Evolutionary conservation across 2,797 vertebrate genomes (phyloP).

Genomic region (Microcaecilia unicolor): DNA sequence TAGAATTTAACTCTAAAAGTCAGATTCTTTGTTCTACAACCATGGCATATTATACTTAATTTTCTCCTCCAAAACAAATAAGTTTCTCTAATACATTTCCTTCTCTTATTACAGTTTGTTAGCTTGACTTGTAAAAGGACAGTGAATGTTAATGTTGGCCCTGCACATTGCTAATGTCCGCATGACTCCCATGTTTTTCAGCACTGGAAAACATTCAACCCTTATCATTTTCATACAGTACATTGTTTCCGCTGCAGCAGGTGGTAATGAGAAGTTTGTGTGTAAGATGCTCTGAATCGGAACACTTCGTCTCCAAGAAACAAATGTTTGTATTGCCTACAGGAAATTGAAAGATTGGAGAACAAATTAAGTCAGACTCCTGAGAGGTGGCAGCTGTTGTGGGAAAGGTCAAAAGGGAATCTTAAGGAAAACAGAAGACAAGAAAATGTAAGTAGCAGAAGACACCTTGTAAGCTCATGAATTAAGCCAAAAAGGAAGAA

Average conservation of each 20-base stretch:
- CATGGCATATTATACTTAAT: too few relatives aligned
- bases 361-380: slow-evolving; percentile 73
- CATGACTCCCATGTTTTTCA: slow-evolving; percentile 10
- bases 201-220: slow-evolving; percentile 18
- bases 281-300: background rate
- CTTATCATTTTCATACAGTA: slow-evolving; percentile 10
- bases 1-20: slow-evolving; percentile 16
- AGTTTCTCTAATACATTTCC: slow-evolving; percentile 21
- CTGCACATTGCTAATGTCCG: background rate
- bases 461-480: background rate
- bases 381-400: slow-evolving; percentile 81
- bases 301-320: slow-evolving; percentile 20
- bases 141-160: slow-evolving; percentile 36
- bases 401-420: slow-evolving; percentile 75
- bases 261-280: slow-evolving; percentile 1
- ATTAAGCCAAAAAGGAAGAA: too few relatives aligned
- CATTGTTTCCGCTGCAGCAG: slow-evolving; percentile 3
- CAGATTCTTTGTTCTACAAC: slow-evolving; percentile 24
- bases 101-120: slow-evolving; percentile 16
- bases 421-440: slow-evolving; percentile 80
- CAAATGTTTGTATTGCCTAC: slow-evolving; percentile 23
- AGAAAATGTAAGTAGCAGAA: slow-evolving; percentile 66
- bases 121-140: slow-evolving; percentile 6
- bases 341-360: slow-evolving; percentile 92
- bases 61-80: slow-evolving; percentile 22